These are phyloP conservation scores for Montipora capitata DNA, from an alignment of 92 coral and sea anemone species.

Conservation along the genomic window DNA sequence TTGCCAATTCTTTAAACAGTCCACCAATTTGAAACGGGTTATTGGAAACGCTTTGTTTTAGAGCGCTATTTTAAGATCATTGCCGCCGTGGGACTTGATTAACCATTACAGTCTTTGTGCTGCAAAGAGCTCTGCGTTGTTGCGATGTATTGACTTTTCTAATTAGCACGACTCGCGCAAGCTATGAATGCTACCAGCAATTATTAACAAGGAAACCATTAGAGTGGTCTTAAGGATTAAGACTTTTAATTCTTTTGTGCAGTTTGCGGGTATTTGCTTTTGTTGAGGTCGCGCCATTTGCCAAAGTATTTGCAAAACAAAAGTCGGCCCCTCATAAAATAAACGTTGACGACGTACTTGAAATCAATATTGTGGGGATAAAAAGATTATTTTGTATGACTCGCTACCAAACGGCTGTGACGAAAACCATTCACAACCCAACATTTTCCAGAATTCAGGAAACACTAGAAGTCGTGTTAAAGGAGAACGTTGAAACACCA, in stretches of 20 bases:
- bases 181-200: conserved; percentile 38
- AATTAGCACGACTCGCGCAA: conserved; percentile 78
- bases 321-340: conserved; percentile 14
- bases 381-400: conserved; percentile 53
- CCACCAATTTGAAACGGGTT: conserved; percentile 49
- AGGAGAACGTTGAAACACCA: background rate
- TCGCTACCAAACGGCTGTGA: conserved; percentile 41
- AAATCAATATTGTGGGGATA: conserved; percentile 43
- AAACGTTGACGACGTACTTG: conserved; percentile 42
- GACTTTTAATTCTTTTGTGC: conserved; percentile 18
- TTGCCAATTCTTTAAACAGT: conserved; percentile 56
- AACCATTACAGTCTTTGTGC: conserved; percentile 43
- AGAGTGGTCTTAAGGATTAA: conserved; percentile 10
- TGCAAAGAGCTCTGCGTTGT: conserved; percentile 50
- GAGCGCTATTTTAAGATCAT: conserved; percentile 12
- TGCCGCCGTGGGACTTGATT: conserved; percentile 38
- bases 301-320: conserved; percentile 47
- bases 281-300: conserved; percentile 28
- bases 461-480: background rate
- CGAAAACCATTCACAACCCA: conserved; percentile 15
- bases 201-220: conserved; percentile 47
- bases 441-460: conserved; percentile 25
- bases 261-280: conserved; percentile 28
- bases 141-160: conserved; percentile 76
- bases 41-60: conserved; percentile 43